Base-by-base conservation (phyloP, 1,140 invertebrate genomes). In the Phocides pigmalion region DNA sequence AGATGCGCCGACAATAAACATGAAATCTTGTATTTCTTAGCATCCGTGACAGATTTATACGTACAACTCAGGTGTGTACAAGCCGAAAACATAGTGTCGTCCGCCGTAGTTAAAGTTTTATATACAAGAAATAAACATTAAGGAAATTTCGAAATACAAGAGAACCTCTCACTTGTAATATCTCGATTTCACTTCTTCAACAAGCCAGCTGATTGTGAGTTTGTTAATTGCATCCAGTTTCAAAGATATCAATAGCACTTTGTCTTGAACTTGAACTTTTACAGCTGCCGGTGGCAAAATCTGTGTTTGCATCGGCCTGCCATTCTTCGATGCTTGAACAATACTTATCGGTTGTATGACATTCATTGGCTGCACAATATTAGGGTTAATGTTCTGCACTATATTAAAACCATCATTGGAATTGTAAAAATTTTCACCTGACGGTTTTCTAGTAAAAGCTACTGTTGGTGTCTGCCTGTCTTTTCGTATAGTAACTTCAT, bases 121-220 rank as follows among this genome's bases (percentile, higher is more conserved):
- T n/a, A n/a, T n/a, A n/a, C n/a, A n/a, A n/a, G n/a, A n/a, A n/a
- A n/a, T n/a, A n/a, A n/a, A n/a, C n/a, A n/a, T n/a, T n/a, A n/a
- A n/a, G n/a, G n/a, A n/a, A n/a, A n/a, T n/a, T n/a, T n/a, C n/a
- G n/a, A n/a, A n/a, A n/a, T n/a, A n/a, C n/a, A n/a, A n/a, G 9
- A 41, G 44, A 25, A 56, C 12, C 28, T 22, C 89, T 91, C 82
- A 94, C 95, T 94, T 94, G 58, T 95, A 95, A 92, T 95, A 96
- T 79, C 95, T 92, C 51, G 93, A 90, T 22, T 94, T 93, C 0
- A 95, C 93, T 91, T 96, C 94, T 39, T 95, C 93, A 35, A 94
- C 93, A 61, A 96, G 87, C 95, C 95, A 96, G 62, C 92, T 92
- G 70, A 95, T 94, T 64, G 93, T 94, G 62, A 93, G 85, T 37